These are phyloP conservation scores for Paracanthobrama guichenoti DNA, from an alignment of 2,113 vertebrate genomes.

Conservation along the genomic window DNA sequence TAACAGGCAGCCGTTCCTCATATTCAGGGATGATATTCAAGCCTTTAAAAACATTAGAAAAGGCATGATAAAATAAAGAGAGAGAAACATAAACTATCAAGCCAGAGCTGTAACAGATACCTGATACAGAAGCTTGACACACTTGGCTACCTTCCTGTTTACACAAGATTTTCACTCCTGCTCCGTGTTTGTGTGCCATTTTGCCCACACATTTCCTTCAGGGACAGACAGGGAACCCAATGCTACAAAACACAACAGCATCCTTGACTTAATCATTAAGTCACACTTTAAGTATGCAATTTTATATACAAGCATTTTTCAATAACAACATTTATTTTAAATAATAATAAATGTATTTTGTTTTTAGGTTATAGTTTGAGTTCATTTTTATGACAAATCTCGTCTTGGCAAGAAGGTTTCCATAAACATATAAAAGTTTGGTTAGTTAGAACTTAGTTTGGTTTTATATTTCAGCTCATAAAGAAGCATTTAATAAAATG, in stretches of 20 bases:
- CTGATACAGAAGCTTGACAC: slow-evolving; percentile 16
- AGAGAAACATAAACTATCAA: neutral
- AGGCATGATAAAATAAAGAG: slow-evolving; percentile 11
- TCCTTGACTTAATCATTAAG: slow-evolving; percentile 1
- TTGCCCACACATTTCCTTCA: slow-evolving; percentile 12
- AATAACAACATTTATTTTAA: neutral
- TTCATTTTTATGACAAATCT: too few relatives aligned
- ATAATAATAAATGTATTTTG: neutral
- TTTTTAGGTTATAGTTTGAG: slow-evolving; percentile 1
- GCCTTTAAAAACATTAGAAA: slow-evolving; percentile 1
- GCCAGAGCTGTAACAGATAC: slow-evolving; percentile 9
- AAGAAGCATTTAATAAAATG: neutral
- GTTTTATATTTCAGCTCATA: neutral
- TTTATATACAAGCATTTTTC: neutral
- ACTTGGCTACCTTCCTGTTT: slow-evolving; percentile 34
- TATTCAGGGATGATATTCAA: slow-evolving; percentile 16
- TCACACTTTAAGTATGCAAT: neutral
- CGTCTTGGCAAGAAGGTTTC: neutral
- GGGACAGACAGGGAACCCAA: slow-evolving; percentile 2
- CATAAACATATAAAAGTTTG: neutral
- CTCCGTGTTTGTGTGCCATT: slow-evolving; percentile 13
- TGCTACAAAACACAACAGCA: neutral
- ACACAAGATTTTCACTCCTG: neutral
- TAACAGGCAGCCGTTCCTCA: neutral
- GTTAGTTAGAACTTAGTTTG: too few relatives aligned